Base-by-base conservation (phyloP, 2,797 vertebrate genomes). In the Sebastes steindachneri region DNA sequence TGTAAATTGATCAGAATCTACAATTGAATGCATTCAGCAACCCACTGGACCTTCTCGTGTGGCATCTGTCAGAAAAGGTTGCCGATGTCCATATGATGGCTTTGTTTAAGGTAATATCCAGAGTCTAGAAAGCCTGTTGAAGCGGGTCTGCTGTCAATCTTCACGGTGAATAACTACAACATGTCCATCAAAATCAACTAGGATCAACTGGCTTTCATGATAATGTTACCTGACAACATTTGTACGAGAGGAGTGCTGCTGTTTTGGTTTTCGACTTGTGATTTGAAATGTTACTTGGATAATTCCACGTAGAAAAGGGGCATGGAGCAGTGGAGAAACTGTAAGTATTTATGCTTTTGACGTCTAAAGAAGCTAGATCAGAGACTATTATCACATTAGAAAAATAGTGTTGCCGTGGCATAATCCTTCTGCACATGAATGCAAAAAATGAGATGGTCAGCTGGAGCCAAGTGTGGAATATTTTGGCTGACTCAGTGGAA, bases 271-370 rank as follows among this genome's bases (percentile, higher is more conserved):
- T 51, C 45, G 7, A 4, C 45, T 48, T 57, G 17, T 78, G 14
- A 88, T 80, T 68, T 75, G 21, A 84, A 55, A 63, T 54, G 51
- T 19, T 84, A n/a, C 59, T 74, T 63, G 10, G 10, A 73, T 79
- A 78, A 79, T 64, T 76, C 23, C 10, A 74, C 17, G 48, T 63
- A 25, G 58, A 75, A 45, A 2, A 25, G 5, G n/a, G 62, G 19
- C 3, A 37, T 5, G 3, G 7, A 35, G 14, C 9, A 51, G 5
- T 7, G 9, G 41, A 55, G 23, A 72, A 57, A 57, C 23, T 25
- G 28, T 48, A 51, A 65, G 73, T 23, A 59, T 75, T 48, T 57
- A 68, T 55, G 4, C 12, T 41, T 79, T 45, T 53, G 35, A 73
- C 60, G 23, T 86, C 12, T 17, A 54, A 37, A 67, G 31, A 55